Evolutionary conservation across 1,140 invertebrate species (phyloP).

Genomic region (Aculops lycopersici): DNA sequence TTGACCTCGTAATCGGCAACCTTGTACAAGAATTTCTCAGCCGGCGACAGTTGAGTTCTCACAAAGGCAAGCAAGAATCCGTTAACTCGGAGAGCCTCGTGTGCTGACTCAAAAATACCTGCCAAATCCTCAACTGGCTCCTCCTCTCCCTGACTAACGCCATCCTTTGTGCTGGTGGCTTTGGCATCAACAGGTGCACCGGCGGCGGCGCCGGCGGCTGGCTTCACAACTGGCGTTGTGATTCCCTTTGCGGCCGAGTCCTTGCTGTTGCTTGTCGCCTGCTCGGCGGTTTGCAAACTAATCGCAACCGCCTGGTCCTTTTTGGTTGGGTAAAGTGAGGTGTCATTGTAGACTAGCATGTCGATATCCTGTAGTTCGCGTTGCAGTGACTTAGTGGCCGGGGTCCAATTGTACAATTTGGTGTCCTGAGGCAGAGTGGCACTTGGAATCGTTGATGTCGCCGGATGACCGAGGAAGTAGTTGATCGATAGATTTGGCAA

Average conservation of each 20-base stretch:
- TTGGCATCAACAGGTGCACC: no score
- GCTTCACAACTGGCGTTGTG: no score
- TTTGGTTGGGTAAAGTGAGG: constrained; percentile 3
- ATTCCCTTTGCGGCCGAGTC: no score
- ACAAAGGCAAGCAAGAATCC: constrained; percentile 13
- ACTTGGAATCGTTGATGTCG: neutral
- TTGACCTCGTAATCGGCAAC: constrained; percentile 13
- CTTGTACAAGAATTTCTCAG: constrained; percentile 36
- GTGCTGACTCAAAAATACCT: neutral
- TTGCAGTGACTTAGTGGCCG: neutral
- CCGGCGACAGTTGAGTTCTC: constrained; percentile 23
- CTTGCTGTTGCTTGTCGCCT: no score
- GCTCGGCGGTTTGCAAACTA: no score
- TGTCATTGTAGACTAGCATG: constrained; percentile 15
- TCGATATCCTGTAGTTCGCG: constrained; percentile 10
- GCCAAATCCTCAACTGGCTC: constrained; percentile 8
- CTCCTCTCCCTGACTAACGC: constrained; percentile 13
- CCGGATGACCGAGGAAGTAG: constrained; percentile 16
- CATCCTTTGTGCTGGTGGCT: constrained; percentile 14
- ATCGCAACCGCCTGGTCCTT: neutral
- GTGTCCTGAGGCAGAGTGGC: neutral
- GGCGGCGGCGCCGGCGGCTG: no score
- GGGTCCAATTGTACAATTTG: neutral
- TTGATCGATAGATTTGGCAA: neutral
- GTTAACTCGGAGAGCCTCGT: neutral